These are phyloP conservation scores for Anguilla japonica DNA, from an alignment of 2,113 vertebrate species.

Conservation along the genomic window DNA sequence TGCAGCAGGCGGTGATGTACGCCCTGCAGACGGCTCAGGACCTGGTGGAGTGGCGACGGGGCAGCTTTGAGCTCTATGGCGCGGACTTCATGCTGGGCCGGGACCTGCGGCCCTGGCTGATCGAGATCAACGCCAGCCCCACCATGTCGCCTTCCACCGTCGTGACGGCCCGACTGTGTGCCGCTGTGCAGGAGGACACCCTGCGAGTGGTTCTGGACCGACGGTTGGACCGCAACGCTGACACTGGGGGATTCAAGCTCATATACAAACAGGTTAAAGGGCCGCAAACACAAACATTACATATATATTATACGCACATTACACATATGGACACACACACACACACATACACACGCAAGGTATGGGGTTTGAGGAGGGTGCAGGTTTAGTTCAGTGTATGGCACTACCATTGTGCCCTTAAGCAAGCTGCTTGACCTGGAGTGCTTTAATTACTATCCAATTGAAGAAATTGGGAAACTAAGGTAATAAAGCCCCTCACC, in stretches of 20 bases:
- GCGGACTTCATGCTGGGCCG: conserved; percentile 86
- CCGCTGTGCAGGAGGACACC: conserved; percentile 81
- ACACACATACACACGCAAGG: too few species aligned
- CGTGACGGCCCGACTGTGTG: conserved; percentile 79
- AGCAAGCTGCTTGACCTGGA: too few species aligned
- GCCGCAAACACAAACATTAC: background rate
- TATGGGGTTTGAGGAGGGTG: too few species aligned
- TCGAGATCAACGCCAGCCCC: conserved; percentile 91
- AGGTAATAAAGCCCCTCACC: too few species aligned
- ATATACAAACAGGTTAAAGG: conserved; percentile 85
- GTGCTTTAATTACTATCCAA: too few species aligned
- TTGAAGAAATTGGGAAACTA: too few species aligned
- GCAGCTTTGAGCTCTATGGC: conserved; percentile 90
- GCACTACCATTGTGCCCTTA: too few species aligned
- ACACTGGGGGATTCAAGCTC: conserved; percentile 83
- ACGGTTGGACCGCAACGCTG: conserved; percentile 64
- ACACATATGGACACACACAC: background rate
- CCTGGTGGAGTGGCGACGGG: conserved; percentile 75
- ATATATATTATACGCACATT: background rate
- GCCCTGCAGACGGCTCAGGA: conserved; percentile 81
- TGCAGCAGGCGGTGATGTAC: conserved; percentile 81
- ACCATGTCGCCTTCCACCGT: conserved; percentile 82
- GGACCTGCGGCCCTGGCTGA: conserved; percentile 86
- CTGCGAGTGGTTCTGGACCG: conserved; percentile 83
- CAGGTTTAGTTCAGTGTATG: too few species aligned